Percentiles rank a stretch among this genome's conserved stretches.
Conservation (phyloP, 1,140 invertebrate species). For the Drosophila mayri region DNA sequence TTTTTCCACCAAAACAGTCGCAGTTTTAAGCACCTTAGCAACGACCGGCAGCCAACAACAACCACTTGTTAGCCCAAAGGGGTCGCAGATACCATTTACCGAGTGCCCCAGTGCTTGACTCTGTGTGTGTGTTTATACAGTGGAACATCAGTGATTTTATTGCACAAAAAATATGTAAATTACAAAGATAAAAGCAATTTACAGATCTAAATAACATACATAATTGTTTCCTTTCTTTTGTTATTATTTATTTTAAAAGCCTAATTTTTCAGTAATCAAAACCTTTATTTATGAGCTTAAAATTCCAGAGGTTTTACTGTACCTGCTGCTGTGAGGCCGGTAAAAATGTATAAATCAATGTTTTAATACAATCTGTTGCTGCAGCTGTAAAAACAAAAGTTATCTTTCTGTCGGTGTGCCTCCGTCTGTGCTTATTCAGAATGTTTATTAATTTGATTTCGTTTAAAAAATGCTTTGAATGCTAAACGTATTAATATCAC, state of each 20-base stretch:
- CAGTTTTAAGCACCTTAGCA: slow-evolving; percentile 11
- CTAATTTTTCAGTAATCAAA: neutral
- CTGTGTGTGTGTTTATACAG: slow-evolving; percentile 6
- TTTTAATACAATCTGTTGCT: slow-evolving; percentile 16
- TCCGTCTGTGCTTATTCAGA: slow-evolving; percentile 12
- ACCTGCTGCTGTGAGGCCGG: slow-evolving; percentile 1
- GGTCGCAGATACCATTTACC: slow-evolving; percentile 21
- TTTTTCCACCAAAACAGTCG: slow-evolving; percentile 22
- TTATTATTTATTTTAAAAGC: neutral
- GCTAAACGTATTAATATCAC: slow-evolving; percentile 2
- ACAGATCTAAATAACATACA: no score
- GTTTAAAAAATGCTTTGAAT: slow-evolving; percentile 20
- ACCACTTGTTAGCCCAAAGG: slow-evolving; percentile 43
- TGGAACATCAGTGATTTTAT: neutral
- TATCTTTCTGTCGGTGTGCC: slow-evolving; percentile 1
- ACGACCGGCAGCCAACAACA: slow-evolving; percentile 13
- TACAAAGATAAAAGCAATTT: no score
- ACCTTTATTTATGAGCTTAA: no score
- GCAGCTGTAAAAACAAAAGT: slow-evolving; percentile 14
- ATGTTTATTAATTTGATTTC: slow-evolving; percentile 27
- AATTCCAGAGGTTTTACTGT: slow-evolving; percentile 1
- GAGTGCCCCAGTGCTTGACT: slow-evolving; percentile 3
- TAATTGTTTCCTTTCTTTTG: neutral
- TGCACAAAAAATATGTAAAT: neutral
- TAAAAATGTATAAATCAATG: slow-evolving; percentile 28